Percentiles rank a stretch among this genome's conserved stretches.
Conservation (phyloP, 2,888 invertebrate genomes). For the Drosophila neotestacea region DNA sequence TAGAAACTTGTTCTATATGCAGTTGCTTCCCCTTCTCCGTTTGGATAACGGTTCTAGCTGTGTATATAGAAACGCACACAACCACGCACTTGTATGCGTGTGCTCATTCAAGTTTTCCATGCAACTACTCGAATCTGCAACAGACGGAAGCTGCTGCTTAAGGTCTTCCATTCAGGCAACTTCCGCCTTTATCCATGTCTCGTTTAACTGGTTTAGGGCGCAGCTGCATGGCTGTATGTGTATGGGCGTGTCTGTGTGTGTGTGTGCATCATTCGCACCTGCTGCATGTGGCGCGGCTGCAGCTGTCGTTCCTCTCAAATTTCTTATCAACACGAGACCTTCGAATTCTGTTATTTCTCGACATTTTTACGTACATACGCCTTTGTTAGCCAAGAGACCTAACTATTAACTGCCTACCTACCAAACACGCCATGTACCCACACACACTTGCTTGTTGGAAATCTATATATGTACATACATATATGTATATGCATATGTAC, state of each 20-base stretch:
- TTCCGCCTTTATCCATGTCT: constrained; percentile 56
- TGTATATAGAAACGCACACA: constrained; percentile 4
- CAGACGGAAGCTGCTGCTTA: constrained; percentile 53
- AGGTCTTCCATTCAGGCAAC: constrained; percentile 58
- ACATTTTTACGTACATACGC: constrained; percentile 4
- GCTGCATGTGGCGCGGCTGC: constrained; percentile 48
- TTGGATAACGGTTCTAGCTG: constrained; percentile 48
- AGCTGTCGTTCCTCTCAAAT: constrained; percentile 68
- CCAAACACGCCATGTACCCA: constrained; percentile 10
- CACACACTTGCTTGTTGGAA: background rate
- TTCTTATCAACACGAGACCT: constrained; percentile 68
- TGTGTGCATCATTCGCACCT: constrained; percentile 59
- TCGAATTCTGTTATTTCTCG: constrained; percentile 28
- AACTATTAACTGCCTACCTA: constrained; percentile 21
- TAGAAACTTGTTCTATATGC: constrained; percentile 40
- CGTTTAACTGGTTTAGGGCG: constrained; percentile 73
- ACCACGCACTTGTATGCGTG: constrained; percentile 4
- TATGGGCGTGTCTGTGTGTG: constrained; percentile 8
- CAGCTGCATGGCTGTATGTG: constrained; percentile 33
- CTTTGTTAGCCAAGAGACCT: constrained; percentile 28
- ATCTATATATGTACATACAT: background rate
- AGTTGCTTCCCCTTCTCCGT: constrained; percentile 11
- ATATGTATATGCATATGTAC: background rate
- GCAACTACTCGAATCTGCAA: constrained; percentile 34
- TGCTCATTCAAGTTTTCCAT: constrained; percentile 60